Evolutionary conservation across 2,888 invertebrate species (phyloP).

Genomic region (Archips xylosteana): DNA sequence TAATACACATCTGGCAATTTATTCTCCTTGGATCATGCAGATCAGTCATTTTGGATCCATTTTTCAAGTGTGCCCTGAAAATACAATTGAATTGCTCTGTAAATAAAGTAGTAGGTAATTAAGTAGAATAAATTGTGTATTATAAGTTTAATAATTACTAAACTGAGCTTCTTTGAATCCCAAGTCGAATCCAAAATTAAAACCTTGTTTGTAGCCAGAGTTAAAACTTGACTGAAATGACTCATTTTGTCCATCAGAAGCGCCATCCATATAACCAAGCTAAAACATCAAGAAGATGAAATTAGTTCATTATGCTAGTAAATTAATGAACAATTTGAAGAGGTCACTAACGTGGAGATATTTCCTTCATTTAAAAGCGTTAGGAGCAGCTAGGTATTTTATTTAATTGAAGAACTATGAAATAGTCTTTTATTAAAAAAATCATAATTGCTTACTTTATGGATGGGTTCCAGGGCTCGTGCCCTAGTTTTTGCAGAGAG

Average conservation of each 20-base stretch:
- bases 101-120: background rate
- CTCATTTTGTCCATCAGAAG: slow-evolving; percentile 86
- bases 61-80: slow-evolving; percentile 50
- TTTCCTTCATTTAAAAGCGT: too few species aligned
- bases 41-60: slow-evolving; percentile 16
- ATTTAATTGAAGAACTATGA: background rate
- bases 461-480: slow-evolving; percentile 60
- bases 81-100: background rate
- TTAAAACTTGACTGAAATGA: slow-evolving; percentile 90
- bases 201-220: slow-evolving; percentile 88
- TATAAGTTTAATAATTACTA: slow-evolving; percentile 16
- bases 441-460: slow-evolving; percentile 54
- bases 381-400: too few species aligned
- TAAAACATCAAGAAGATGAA: slow-evolving; percentile 52
- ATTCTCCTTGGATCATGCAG: slow-evolving; percentile 58
- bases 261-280: slow-evolving; percentile 89
- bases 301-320: background rate
- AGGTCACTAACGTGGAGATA: too few species aligned
- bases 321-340: too few species aligned
- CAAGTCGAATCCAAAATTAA: slow-evolving; percentile 85
- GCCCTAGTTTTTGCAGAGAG: slow-evolving; percentile 65
- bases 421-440: background rate
- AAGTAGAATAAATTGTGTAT: background rate
- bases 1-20: slow-evolving; percentile 73
- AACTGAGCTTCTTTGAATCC: slow-evolving; percentile 67